Evolutionary conservation across 2,888 invertebrate genomes (phyloP).

Genomic region (Biston betularia): DNA sequence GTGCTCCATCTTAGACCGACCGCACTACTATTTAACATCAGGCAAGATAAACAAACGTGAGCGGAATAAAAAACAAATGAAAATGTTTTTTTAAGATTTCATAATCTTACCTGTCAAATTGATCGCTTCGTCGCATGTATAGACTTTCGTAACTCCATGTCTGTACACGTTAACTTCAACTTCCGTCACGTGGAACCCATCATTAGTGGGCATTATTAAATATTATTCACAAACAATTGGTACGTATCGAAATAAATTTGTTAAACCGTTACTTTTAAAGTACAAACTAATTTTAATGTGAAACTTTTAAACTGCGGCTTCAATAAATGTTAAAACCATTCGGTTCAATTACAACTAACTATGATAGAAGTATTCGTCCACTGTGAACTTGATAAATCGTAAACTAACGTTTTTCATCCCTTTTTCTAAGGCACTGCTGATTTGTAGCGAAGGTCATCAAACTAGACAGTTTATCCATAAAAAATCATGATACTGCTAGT

Average conservation of each 20-base stretch:
- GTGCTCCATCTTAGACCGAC: too few species aligned
- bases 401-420: neutral
- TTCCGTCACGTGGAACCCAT: constrained; percentile 20
- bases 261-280: too few species aligned
- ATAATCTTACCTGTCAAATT: constrained; percentile 37
- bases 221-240: too few species aligned
- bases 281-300: too few species aligned
- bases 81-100: neutral
- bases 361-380: neutral
- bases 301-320: too few species aligned
- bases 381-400: neutral
- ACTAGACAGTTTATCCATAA: neutral
- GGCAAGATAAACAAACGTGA: too few species aligned
- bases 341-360: too few species aligned
- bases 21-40: too few species aligned
- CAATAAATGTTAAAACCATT: too few species aligned
- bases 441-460: neutral
- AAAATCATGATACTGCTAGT: neutral
- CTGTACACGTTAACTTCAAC: constrained; percentile 12
- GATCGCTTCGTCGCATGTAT: constrained; percentile 40
- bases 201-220: constrained; percentile 30
- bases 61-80: neutral
- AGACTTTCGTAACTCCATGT: constrained; percentile 22
- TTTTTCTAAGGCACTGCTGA: neutral
- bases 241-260: neutral